Base-by-base conservation (phyloP, 2,888 invertebrate species). In the Hetaerina titia region DNA sequence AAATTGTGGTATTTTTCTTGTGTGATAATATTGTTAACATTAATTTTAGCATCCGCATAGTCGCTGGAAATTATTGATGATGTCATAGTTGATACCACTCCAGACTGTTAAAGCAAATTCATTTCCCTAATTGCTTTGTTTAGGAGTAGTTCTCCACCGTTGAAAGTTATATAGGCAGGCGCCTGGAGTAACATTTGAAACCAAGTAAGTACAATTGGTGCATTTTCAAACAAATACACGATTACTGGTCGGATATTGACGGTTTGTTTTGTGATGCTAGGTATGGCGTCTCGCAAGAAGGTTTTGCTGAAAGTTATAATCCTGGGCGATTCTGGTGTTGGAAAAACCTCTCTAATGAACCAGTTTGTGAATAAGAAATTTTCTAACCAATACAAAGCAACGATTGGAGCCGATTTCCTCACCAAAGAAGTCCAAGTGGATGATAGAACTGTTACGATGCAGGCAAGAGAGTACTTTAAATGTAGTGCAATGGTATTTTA, bases 311-410 rank as follows among this genome's bases (percentile, higher is more conserved):
- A 99, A 97, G 99, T 99, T 95, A 99, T 99, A 96, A 99, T 99
- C 97, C 97, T 99, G 96, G 99, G 99, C 90, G 99, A 99, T 96
- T 99, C 99, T 96, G 99, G 99, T 96, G 99, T 99, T 95, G 99
- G 99, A 88, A 99, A 99, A 97, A 99, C 99, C 89, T 99, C 99
- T 58, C 97, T 99, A 95, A 99, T 99, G 99, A 99, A 99, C 97
- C 99, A 99, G 97, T 99, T 99, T 98, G 99, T 99, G 96, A 99
- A 99, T 97, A 99, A 99, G 97, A 99, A 99, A 97, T 99, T 99
- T 97, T 99, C 99, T 96, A 99, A 99, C 97, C 99, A 99, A 97
- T 99, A 99, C 97, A 99, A 99, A 97, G 99, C 99, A 95, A 99
- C 99, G 96, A 99, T 99, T 97, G 99, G 99, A 96, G 99, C 99